Percentiles rank a stretch among this genome's conserved stretches.
These are phyloP conservation scores for Theonella swinhoei DNA, from an alignment of 37 sponge, comb jelly and placozoan genomes.

Conservation along the genomic window DNA sequence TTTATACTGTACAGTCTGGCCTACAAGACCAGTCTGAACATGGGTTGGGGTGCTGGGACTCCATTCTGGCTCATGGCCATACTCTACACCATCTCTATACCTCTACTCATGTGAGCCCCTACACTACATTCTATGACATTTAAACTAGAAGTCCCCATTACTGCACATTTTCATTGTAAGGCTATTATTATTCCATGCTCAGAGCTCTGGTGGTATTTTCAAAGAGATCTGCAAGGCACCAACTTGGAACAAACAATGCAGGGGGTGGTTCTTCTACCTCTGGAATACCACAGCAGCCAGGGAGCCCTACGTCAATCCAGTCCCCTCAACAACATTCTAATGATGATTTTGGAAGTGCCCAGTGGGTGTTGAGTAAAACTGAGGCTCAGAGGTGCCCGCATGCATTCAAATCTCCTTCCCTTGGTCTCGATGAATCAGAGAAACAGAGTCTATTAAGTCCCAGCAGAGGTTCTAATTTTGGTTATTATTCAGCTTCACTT, in stretches of 20 bases:
- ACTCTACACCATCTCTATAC: slow-evolving; percentile 11
- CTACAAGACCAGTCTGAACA: not conserved
- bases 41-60: not conserved
- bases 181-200: too few relatives aligned
- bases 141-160: too few relatives aligned
- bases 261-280: not conserved
- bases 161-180: too few relatives aligned
- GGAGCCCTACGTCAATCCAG: too few relatives aligned
- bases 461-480: not conserved
- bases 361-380: not conserved
- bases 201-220: not conserved
- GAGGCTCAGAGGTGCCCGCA: not conserved
- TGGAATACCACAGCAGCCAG: not conserved
- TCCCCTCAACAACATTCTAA: not conserved
- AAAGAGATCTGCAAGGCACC: not conserved
- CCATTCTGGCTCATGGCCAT: slow-evolving; percentile 37
- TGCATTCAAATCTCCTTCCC: not conserved
- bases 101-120: slow-evolving; percentile 22
- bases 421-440: not conserved
- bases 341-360: not conserved
- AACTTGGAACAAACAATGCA: too few relatives aligned
- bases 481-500: not conserved
- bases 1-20: slow-evolving; percentile 6
- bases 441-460: not conserved
- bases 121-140: not conserved